Conservation (phyloP, 2,113 vertebrate species). For the Cyprinodon brontotheroides region DNA sequence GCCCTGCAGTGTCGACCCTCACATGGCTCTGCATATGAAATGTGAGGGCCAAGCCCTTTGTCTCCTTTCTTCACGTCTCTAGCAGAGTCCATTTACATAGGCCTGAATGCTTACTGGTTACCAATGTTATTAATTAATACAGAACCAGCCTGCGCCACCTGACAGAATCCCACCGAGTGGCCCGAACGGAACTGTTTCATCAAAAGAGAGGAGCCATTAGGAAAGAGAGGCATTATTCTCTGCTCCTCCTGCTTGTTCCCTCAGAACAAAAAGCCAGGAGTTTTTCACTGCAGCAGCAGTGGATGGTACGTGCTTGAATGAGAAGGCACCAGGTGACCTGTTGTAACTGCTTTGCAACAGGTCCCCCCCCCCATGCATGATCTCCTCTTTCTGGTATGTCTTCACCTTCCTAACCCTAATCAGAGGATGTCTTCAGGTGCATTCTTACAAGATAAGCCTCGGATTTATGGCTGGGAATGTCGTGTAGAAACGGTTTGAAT, state of each 20-base stretch:
- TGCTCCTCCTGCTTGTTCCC: slow-evolving; percentile 60
- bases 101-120: slow-evolving; percentile 68
- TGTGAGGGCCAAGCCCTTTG: slow-evolving; percentile 77
- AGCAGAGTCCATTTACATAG: slow-evolving; percentile 79
- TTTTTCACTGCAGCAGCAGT: slow-evolving; percentile 44
- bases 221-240: slow-evolving; percentile 64
- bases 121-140: slow-evolving; percentile 84
- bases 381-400: slow-evolving; percentile 34
- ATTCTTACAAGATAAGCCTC: slow-evolving; percentile 55
- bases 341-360: slow-evolving; percentile 57
- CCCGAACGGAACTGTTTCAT: slow-evolving; percentile 80
- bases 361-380: slow-evolving; percentile 69
- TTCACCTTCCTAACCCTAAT: slow-evolving; percentile 58
- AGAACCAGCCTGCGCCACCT: slow-evolving; percentile 73
- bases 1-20: slow-evolving; percentile 74
- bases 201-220: slow-evolving; percentile 78
- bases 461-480: slow-evolving; percentile 68
- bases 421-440: slow-evolving; percentile 51
- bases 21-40: slow-evolving; percentile 81
- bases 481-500: slow-evolving; percentile 56
- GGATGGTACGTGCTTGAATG: slow-evolving; percentile 48
- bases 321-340: slow-evolving; percentile 63
- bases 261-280: slow-evolving; percentile 60
- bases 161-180: slow-evolving; percentile 78
- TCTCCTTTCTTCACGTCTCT: slow-evolving; percentile 75